These are phyloP conservation scores for Magallana ariakensis DNA, from an alignment of 1,140 invertebrate genomes.

Conservation along the genomic window DNA sequence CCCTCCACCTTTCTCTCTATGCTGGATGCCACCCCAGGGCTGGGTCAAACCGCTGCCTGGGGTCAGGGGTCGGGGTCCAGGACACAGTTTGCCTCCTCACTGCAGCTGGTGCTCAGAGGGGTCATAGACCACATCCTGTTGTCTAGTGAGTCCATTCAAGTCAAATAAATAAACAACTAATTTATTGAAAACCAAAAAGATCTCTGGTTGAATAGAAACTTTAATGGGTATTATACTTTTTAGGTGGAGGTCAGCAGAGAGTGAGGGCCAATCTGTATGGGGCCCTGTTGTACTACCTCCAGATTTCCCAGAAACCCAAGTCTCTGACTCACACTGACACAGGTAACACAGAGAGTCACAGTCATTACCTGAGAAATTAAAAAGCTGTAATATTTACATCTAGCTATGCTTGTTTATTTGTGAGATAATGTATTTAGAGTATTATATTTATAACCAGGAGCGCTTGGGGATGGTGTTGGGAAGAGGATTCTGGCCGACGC, in stretches of 20 bases:
- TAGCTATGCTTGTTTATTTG: too few relatives aligned
- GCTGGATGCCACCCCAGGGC: slow-evolving; percentile 61
- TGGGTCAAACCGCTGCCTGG: slow-evolving; percentile 56
- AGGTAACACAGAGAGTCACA: background rate
- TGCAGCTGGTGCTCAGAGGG: slow-evolving; percentile 81
- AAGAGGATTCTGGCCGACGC: slow-evolving; percentile 62
- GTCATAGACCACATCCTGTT: slow-evolving; percentile 81
- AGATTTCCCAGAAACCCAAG: slow-evolving; percentile 82
- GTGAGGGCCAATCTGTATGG: slow-evolving; percentile 92
- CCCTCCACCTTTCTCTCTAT: slow-evolving; percentile 58
- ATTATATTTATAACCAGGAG: background rate
- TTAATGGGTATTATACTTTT: background rate
- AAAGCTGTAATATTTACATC: too few relatives aligned
- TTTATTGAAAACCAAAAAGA: background rate
- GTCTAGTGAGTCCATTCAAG: slow-evolving; percentile 76
- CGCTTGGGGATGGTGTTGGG: slow-evolving; percentile 54
- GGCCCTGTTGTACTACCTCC: slow-evolving; percentile 84
- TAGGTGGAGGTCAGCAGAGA: slow-evolving; percentile 86
- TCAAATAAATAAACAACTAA: background rate
- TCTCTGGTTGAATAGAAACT: too few relatives aligned
- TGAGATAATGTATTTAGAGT: too few relatives aligned
- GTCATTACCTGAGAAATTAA: background rate
- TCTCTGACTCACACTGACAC: slow-evolving; percentile 42
- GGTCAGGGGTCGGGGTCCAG: slow-evolving; percentile 68
- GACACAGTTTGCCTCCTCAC: slow-evolving; percentile 77